A percentile compares a stretch with the other conserved stretches of the same genome.
Evolutionary conservation across 2,113 vertebrate species (phyloP).

Genomic region (Cercopithecus mona): DNA sequence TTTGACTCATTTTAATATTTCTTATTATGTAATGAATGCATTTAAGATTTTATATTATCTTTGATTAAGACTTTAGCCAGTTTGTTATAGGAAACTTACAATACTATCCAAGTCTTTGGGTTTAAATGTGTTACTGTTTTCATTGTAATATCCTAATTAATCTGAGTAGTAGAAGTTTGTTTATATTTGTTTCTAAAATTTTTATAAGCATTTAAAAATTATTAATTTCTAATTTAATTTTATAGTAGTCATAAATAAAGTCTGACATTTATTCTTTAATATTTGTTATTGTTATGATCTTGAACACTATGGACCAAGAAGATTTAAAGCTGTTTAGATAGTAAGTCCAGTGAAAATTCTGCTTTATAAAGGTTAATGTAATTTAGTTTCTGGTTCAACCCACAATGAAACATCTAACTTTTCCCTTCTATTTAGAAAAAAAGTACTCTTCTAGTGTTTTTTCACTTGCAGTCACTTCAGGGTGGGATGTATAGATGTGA

Average conservation of each 20-base stretch:
- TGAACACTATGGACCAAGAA: background rate
- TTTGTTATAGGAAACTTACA: background rate
- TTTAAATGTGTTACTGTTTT: background rate
- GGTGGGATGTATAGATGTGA: background rate
- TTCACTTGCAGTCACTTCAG: background rate
- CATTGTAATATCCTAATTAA: background rate
- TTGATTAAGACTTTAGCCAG: background rate
- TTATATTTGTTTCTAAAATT: background rate
- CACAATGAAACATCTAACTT: background rate
- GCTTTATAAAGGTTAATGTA: background rate
- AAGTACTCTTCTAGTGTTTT: background rate
- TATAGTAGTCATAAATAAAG: background rate
- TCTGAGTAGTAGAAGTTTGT: background rate
- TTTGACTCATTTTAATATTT: background rate
- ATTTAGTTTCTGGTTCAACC: background rate
- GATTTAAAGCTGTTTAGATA: background rate
- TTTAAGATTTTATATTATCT: background rate
- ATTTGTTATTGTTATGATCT: background rate
- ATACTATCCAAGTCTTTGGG: background rate
- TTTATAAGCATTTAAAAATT: background rate
- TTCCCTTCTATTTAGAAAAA: background rate
- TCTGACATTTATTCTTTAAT: background rate
- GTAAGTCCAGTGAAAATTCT: background rate
- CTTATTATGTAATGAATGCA: background rate
- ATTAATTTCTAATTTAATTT: background rate